Evolutionary conservation across 2,113 vertebrate genomes (phyloP).

Genomic region (Heptranchias perlo): DNA sequence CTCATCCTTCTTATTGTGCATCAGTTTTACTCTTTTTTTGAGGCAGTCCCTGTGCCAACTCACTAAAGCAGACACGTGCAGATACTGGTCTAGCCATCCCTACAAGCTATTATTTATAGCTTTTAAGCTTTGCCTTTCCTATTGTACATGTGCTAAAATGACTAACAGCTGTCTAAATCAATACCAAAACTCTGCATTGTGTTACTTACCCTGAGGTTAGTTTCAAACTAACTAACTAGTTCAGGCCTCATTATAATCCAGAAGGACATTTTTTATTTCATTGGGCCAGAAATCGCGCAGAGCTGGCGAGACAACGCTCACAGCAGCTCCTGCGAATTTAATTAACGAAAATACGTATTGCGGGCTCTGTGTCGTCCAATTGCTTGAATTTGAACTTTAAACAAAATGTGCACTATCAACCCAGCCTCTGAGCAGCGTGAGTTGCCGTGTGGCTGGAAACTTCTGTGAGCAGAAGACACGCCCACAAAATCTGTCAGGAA

Average conservation of each 20-base stretch:
- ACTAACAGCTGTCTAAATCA: constrained; percentile 3
- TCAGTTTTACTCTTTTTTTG: neutral
- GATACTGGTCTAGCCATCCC: neutral
- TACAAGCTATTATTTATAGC: neutral
- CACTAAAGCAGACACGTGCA: neutral
- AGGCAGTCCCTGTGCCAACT: neutral
- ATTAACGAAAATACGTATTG: too few relatives aligned
- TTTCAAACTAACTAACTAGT: neutral
- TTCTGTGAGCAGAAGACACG: too few relatives aligned
- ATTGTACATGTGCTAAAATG: neutral
- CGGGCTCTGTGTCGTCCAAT: too few relatives aligned
- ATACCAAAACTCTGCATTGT: neutral
- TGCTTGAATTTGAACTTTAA: too few relatives aligned
- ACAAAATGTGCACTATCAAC: too few relatives aligned
- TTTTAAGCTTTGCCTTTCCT: neutral
- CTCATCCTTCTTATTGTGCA: neutral
- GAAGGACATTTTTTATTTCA: neutral
- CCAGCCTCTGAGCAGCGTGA: too few relatives aligned
- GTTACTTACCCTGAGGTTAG: neutral
- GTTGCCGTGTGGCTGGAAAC: too few relatives aligned
- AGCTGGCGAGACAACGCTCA: too few relatives aligned
- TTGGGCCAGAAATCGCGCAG: too few relatives aligned
- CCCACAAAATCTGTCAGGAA: too few relatives aligned
- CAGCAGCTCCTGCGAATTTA: too few relatives aligned
- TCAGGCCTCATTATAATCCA: neutral